Evolutionary conservation across 2,113 vertebrate species (phyloP), one percentile per base, ranked within the genome.

Genomic region (Hiodon alosoides): DNA sequence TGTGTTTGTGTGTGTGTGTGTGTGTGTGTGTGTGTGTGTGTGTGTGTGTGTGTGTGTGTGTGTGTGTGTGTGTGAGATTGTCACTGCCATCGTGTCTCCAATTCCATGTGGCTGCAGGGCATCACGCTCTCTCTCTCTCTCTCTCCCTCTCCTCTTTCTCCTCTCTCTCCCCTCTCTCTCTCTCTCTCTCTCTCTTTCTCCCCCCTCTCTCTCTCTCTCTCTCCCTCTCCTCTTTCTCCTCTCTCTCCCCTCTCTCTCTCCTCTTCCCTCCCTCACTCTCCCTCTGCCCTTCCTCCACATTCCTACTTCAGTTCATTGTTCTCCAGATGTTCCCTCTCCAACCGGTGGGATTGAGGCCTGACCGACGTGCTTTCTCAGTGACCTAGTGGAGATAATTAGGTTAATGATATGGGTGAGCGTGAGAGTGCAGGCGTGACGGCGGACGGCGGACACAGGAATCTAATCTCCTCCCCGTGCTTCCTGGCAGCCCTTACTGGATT

Each of bases 211-310:
- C 67, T 54, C 13, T 66, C n/a, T 31, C 50, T 76, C 57, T 61
- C 72, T 72, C 11, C 9, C 73, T 64, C 5, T 55, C 59, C 57
- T 3, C 8, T 77, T 72, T 62, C 14, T 50, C 48, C 5, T 31
- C 6, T 17, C n/a, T 47, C 54, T 46, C 61, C 74, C 61, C 61
- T 52, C 79, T 61, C 17, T 73, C 61, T 78, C 69, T 52, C 68
- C 69, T 59, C 54, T 65, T 60, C 71, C 53, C 62, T 71, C 31
- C 58, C 54, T 13, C 48, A 50, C n/a, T 59, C 5, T 31, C 31
- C 2, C 3, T 11, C 31, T 67, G 17, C 55, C 3, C 50, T 4
- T 11, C 13, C 51, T 61, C 66, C 61, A 73, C 54, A 54, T 52
- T 61, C 17, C 48, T 70, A 47, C 10, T 10, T 66, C 31, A 31